phyloP scores from a whole-genome alignment of 2,113 vertebrate species.

The Tretioscincus oriximinensis region DNA sequence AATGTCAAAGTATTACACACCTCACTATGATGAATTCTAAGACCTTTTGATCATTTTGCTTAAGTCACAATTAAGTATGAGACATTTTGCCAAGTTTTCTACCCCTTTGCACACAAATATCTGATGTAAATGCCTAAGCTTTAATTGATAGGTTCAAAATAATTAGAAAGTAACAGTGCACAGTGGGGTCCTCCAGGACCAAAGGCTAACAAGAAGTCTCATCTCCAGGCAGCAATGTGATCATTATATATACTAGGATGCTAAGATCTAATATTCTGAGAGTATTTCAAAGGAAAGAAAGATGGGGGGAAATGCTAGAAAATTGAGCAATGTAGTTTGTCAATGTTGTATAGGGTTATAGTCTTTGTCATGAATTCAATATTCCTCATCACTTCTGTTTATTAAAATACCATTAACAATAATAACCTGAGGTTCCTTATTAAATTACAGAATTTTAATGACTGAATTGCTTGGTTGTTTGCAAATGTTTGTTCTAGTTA shows the following conservation, averaged over 20 bases:
- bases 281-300: conserved; percentile 36
- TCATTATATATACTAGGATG: conserved; percentile 59
- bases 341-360: neutral
- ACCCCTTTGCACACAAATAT: conserved; percentile 41
- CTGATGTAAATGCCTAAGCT: conserved; percentile 59
- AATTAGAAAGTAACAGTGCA: conserved; percentile 64
- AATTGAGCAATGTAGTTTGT: conserved; percentile 9
- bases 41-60: conserved; percentile 40
- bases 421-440: neutral
- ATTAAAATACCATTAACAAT: neutral
- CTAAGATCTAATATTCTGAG: conserved; percentile 53
- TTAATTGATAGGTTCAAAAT: conserved; percentile 67
- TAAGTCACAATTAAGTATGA: conserved; percentile 45
- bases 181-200: conserved; percentile 54
- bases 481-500: neutral
- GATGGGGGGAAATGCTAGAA: conserved; percentile 10
- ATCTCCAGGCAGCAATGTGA: conserved; percentile 51
- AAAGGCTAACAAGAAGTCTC: conserved; percentile 64
- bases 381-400: neutral
- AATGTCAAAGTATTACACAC: neutral
- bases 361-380: conserved; percentile 23
- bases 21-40: neutral
- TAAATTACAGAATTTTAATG: neutral
- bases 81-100: conserved; percentile 43
- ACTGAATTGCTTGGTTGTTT: neutral